Conservation (phyloP, 2,113 vertebrate species). For the Thunnus thynnus region DNA sequence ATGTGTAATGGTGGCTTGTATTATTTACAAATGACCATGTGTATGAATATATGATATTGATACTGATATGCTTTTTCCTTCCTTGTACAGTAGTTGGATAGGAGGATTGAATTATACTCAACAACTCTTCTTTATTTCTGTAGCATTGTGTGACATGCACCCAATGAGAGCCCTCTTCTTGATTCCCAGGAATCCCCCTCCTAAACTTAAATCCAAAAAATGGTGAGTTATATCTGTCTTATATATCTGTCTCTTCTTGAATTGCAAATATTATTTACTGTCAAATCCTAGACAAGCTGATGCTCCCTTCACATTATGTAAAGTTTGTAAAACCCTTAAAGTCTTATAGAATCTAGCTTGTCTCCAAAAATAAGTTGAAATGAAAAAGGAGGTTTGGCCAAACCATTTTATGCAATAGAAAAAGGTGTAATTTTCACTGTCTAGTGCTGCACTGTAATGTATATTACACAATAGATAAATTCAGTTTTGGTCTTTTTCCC, state of each 20-base stretch:
- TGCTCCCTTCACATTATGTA: not conserved
- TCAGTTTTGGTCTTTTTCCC: not conserved
- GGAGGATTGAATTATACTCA: slow-evolving; percentile 26
- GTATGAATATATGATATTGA: slow-evolving; percentile 18
- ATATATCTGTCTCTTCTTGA: not conserved
- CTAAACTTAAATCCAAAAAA: slow-evolving; percentile 95
- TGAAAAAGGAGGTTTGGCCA: not conserved
- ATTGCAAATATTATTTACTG: not conserved
- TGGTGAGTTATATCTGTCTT: slow-evolving; percentile 84
- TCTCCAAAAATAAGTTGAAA: not conserved
- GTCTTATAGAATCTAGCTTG: not conserved
- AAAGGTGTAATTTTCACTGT: not conserved
- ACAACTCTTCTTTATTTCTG: slow-evolving; percentile 40
- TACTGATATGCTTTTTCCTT: not conserved
- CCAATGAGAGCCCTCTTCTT: slow-evolving; percentile 95
- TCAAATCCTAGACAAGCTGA: not conserved
- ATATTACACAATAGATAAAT: not conserved
- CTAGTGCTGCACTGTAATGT: not conserved
- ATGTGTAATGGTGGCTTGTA: slow-evolving; percentile 53
- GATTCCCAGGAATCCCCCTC: slow-evolving; percentile 93
- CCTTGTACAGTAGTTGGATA: not conserved
- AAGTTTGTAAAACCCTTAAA: not conserved
- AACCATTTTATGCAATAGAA: not conserved
- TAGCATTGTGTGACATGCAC: slow-evolving; percentile 94
- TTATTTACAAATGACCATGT: slow-evolving; percentile 52